phyloP scores from a whole-genome alignment of 2,113 vertebrate genomes.

The Embiotoca jacksoni region DNA sequence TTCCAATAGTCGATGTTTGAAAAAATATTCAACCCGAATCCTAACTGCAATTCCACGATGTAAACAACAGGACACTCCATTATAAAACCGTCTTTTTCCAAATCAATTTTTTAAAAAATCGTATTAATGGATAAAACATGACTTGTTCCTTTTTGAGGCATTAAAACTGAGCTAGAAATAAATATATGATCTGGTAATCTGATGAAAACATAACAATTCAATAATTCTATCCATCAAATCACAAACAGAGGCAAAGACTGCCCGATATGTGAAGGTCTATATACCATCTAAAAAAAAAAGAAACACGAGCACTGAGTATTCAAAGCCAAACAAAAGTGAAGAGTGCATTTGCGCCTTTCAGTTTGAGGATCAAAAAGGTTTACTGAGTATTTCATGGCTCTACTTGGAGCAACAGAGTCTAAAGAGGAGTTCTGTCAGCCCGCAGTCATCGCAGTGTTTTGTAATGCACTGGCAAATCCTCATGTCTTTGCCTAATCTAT shows the following conservation, averaged over 20 bases:
- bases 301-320: constrained; percentile 6
- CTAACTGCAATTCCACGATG: not conserved
- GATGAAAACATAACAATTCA: constrained; percentile 8
- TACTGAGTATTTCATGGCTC: constrained; percentile 42
- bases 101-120: not conserved
- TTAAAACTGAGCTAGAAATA: not conserved
- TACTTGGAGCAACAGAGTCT: constrained; percentile 39
- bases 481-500: constrained; percentile 25
- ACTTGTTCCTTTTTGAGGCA: not conserved
- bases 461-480: constrained; percentile 51
- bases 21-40: not conserved
- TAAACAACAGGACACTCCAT: not conserved
- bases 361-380: constrained; percentile 60
- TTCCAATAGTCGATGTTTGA: not conserved
- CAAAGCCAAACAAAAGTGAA: constrained; percentile 24
- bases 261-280: not conserved
- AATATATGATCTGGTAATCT: not conserved
- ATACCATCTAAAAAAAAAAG: constrained; percentile 28
- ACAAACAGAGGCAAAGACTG: not conserved
- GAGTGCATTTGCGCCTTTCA: constrained; percentile 40
- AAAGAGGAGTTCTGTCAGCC: constrained; percentile 47
- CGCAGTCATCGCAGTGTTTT: constrained; percentile 39
- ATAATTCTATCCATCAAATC: constrained; percentile 9
- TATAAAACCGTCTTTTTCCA: not conserved
- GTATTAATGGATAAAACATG: not conserved